Percentiles rank a stretch among this genome's conserved stretches.
Evolutionary conservation across 2,797 vertebrate genomes (phyloP).

Genomic region (Babyrousa celebensis): DNA sequence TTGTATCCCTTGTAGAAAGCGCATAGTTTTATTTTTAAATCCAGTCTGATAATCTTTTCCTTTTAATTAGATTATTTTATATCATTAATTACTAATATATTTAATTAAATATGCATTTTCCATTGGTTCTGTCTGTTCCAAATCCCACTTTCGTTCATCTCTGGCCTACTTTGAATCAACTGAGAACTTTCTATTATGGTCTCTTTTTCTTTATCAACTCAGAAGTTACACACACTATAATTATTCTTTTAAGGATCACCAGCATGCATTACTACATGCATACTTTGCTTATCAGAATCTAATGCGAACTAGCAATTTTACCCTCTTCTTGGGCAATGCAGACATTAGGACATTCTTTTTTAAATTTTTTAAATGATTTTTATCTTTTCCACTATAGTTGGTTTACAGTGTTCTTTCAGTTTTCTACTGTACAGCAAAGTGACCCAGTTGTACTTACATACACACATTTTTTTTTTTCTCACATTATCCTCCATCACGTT

Average conservation of each 20-base stretch:
- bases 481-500: too few species aligned
- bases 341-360: neutral
- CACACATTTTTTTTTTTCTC: too few species aligned
- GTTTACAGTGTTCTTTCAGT: too few species aligned
- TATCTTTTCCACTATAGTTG: too few species aligned
- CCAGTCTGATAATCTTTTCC: neutral
- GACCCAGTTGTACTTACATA: too few species aligned
- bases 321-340: neutral
- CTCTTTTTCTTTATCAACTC: neutral
- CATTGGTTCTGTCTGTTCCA: neutral
- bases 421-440: too few species aligned
- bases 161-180: neutral
- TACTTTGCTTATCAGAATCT: constrained; percentile 34
- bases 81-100: neutral
- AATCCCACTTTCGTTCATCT: constrained; percentile 47
- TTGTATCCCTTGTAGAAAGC: neutral
- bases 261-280: neutral
- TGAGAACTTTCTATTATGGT: neutral
- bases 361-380: too few species aligned
- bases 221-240: neutral
- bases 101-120: constrained; percentile 59
- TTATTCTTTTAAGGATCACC: neutral
- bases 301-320: neutral
- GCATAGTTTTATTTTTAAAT: neutral
- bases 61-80: neutral